Evolutionary conservation across 1,140 invertebrate species (phyloP), one percentile per base, ranked within the genome.

Genomic region (Scaptomyza montana): DNA sequence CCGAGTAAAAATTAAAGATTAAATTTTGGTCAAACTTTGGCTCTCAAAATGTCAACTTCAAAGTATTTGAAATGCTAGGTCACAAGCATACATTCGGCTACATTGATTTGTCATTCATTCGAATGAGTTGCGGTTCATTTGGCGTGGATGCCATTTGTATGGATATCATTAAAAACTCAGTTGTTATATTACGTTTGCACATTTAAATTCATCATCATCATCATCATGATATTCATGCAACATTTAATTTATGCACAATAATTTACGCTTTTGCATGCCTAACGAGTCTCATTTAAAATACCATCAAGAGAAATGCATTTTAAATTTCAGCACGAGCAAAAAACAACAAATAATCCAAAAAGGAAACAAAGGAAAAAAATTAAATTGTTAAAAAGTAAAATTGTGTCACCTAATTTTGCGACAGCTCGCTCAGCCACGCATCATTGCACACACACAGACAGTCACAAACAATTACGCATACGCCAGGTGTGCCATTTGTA

Each of bases 351-450:
- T 43, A 39, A 47, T 12, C 51, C 47, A 21, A 60, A 60, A 41
- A 45, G 13, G 5, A 16, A 50, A 56, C 64, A 47, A 9, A 63
- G 60, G 60, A 59, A 28, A 45, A 9, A 74, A 64, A 60, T 81
- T 63, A 74, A 75, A 60, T 81, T 63, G 55, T 49, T 57, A 53
- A 21, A 67, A 60, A 62, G 65, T 61, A 53, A 82, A 81, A 82
- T 81, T 81, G 84, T 86, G 82, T 86, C 82, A 86, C 82, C 84
- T 82, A 82, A 86, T 87, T 86, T 86, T 72, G 49, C 67, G 77
- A 74, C 55, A 80, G 77, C 80, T 66, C 77, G 76, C 67, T 79
- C 71, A 56, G 67, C 67, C 59, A 87, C 66, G 78, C 81, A 78
- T 81, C 74, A 87, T 78, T 66, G 63, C 70, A 68, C 78, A 78